Evolutionary conservation across 92 coral and sea anemone species (phyloP).

Genomic region (Phymanthus crucifer): DNA sequence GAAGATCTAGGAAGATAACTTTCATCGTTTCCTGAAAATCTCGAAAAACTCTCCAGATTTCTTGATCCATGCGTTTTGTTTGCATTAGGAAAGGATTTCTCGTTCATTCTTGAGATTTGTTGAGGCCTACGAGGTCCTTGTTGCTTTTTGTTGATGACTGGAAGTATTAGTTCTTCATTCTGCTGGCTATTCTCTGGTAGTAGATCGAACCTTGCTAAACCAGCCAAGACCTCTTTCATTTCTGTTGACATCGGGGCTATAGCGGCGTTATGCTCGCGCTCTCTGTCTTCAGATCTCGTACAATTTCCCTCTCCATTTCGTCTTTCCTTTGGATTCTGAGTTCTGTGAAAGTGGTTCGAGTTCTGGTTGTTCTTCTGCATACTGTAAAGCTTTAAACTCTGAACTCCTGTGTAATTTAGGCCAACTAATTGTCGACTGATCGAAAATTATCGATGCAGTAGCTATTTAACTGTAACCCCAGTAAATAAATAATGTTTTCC

Average conservation of each 20-base stretch:
- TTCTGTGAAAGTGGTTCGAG: neutral
- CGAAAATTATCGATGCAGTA: too few species aligned
- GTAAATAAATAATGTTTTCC: too few species aligned
- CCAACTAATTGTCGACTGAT: too few species aligned
- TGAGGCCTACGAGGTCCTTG: conserved; percentile 11
- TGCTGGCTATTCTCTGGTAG: conserved; percentile 35
- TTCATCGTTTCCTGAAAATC: neutral
- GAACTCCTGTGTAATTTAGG: too few species aligned
- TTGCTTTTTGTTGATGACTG: neutral
- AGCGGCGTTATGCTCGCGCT: neutral
- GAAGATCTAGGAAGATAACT: neutral
- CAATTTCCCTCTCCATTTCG: neutral
- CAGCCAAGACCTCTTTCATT: conserved; percentile 54
- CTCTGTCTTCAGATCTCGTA: neutral
- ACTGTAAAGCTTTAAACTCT: neutral
- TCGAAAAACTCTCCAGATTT: conserved; percentile 37
- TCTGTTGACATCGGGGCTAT: conserved; percentile 65
- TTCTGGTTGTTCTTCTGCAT: neutral
- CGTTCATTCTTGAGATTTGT: conserved; percentile 15
- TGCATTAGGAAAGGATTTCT: conserved; percentile 19
- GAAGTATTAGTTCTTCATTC: neutral
- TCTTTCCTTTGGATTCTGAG: neutral
- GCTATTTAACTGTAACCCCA: too few species aligned
- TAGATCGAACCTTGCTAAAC: conserved; percentile 51
- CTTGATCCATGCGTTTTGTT: conserved; percentile 39